Percentiles rank a stretch among this genome's conserved stretches.
Conservation (phyloP, 2,113 vertebrate species). For the Lagopus muta region DNA sequence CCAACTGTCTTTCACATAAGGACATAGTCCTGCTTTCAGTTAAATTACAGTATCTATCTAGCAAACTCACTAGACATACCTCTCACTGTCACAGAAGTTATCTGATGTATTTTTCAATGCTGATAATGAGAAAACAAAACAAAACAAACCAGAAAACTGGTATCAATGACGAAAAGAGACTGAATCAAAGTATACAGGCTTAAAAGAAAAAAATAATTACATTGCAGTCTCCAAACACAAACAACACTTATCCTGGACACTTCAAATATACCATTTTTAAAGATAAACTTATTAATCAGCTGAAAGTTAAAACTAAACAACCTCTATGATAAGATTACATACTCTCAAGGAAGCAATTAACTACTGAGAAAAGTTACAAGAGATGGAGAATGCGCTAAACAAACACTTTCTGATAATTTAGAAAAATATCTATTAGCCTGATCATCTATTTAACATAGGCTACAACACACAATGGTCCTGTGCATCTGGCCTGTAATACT, state of each 20-base stretch:
- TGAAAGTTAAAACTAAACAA: background rate
- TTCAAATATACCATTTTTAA: background rate
- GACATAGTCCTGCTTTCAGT: background rate
- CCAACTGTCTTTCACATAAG: background rate
- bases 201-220: background rate
- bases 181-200: background rate
- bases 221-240: background rate
- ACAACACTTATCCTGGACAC: background rate
- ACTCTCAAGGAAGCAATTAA: background rate
- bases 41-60: background rate
- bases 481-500: no score
- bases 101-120: background rate
- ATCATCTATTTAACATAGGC: no score
- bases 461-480: no score
- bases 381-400: background rate
- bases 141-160: background rate
- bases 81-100: background rate
- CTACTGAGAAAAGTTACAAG: background rate
- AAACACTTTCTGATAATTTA: background rate
- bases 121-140: background rate
- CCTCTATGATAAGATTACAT: background rate
- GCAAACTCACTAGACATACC: background rate
- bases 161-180: background rate
- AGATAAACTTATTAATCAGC: background rate
- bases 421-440: no score